Conservation (phyloP, 2,113 vertebrate genomes). For the Gracilinanus agilis region DNA sequence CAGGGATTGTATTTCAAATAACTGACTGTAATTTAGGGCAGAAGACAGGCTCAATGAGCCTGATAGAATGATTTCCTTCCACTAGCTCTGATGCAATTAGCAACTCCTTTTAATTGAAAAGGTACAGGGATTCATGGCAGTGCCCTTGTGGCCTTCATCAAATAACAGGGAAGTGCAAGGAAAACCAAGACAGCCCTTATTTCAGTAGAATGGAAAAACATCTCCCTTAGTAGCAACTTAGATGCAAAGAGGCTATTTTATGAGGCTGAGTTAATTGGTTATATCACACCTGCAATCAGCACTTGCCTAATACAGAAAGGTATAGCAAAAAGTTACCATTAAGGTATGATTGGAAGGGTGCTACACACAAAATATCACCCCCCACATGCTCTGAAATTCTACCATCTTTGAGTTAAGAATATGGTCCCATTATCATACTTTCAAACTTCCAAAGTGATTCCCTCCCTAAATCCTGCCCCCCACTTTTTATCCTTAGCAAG, state of each 20-base stretch:
- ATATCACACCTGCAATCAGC: not conserved
- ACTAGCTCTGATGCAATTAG: constrained; percentile 54
- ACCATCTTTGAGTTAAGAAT: not conserved
- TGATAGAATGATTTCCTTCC: constrained; percentile 55
- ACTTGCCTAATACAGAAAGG: constrained; percentile 20
- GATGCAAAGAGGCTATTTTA: constrained; percentile 32
- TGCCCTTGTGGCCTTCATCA: constrained; percentile 34
- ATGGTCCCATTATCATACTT: not conserved
- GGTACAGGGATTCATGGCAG: constrained; percentile 31
- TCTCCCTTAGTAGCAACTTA: constrained; percentile 13
- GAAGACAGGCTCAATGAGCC: constrained; percentile 52
- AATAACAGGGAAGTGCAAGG: constrained; percentile 1
- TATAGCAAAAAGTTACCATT: constrained; percentile 18
- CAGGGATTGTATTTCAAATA: constrained; percentile 60
- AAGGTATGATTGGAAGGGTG: not conserved
- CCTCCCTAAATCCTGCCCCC: not conserved
- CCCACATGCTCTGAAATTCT: not conserved
- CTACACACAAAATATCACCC: not conserved
- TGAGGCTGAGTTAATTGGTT: not conserved
- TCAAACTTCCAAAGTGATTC: not conserved
- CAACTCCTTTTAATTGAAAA: constrained; percentile 64
- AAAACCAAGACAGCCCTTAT: constrained; percentile 23
- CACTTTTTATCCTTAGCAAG: not conserved
- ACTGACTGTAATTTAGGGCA: constrained; percentile 52
- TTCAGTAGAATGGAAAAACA: not conserved